Evolutionary conservation across 2,888 invertebrate genomes (phyloP).

Genomic region (Andrena haemorrhoa): DNA sequence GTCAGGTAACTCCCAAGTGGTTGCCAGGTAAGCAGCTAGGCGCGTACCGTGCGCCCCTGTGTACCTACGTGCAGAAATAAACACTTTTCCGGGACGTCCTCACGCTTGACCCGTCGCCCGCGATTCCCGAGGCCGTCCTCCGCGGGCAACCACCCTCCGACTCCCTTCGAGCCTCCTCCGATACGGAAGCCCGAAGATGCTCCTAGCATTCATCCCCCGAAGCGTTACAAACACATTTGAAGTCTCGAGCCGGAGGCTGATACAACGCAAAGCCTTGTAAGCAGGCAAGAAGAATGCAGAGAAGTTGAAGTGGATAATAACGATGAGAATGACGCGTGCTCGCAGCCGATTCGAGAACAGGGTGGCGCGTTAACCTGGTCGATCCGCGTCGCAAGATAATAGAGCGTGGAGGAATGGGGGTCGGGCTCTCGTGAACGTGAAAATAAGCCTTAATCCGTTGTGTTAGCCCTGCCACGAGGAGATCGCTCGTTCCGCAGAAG

Average conservation of each 20-base stretch:
- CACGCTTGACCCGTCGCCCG: slow-evolving; percentile 71
- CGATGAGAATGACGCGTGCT: neutral
- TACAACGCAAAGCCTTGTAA: no score
- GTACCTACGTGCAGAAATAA: slow-evolving; percentile 69
- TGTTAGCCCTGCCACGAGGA: slow-evolving; percentile 60
- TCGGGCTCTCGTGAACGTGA: slow-evolving; percentile 37
- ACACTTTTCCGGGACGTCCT: slow-evolving; percentile 65
- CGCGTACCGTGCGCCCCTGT: slow-evolving; percentile 34
- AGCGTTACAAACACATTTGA: neutral
- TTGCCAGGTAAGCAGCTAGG: slow-evolving; percentile 62
- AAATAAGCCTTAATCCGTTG: slow-evolving; percentile 64
- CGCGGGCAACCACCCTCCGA: neutral
- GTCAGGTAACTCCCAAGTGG: slow-evolving; percentile 78
- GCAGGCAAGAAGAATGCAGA: neutral
- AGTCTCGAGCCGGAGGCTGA: no score
- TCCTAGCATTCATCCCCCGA: no score
- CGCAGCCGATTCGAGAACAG: neutral
- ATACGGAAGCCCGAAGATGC: no score
- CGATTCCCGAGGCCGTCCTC: slow-evolving; percentile 3
- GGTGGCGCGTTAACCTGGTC: slow-evolving; percentile 28
- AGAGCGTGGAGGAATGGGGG: slow-evolving; percentile 39
- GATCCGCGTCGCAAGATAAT: slow-evolving; percentile 39
- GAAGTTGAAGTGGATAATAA: neutral
- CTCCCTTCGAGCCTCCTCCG: neutral
- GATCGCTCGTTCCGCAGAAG: slow-evolving; percentile 49